Conservation (phyloP, 2,797 vertebrate genomes). For the Coendou prehensilis region DNA sequence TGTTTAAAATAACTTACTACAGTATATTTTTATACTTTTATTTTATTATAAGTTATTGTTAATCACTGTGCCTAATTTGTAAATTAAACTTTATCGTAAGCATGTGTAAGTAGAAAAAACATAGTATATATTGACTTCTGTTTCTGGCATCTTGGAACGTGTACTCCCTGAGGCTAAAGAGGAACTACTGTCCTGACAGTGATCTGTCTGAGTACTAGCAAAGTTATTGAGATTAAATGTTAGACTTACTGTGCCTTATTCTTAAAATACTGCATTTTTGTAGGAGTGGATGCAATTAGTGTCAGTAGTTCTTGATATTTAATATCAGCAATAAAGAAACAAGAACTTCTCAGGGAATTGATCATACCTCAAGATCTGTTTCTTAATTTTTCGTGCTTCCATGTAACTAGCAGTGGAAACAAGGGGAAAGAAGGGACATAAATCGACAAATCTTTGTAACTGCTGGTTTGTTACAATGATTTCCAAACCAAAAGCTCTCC, state of each 20-base stretch:
- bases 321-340: conserved; percentile 51
- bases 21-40: not conserved
- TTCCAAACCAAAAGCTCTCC: not conserved
- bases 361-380: not conserved
- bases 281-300: not conserved
- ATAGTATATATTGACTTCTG: not conserved
- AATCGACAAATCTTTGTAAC: not conserved
- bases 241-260: conserved; percentile 14
- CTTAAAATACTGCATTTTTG: not conserved
- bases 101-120: not conserved
- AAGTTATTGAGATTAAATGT: conserved; percentile 24
- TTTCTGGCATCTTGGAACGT: not conserved
- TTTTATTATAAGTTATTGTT: not conserved
- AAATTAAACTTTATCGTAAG: not conserved
- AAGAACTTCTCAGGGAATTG: not conserved
- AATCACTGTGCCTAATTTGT: not conserved
- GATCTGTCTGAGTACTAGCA: conserved; percentile 28
- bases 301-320: conserved; percentile 41
- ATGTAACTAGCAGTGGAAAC: conserved; percentile 23
- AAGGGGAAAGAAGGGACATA: not conserved
- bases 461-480: not conserved
- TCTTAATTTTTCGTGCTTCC: conserved; percentile 61
- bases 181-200: not conserved
- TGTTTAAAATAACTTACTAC: not conserved
- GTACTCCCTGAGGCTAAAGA: not conserved